Evolutionary conservation across 2,888 invertebrate genomes (phyloP).

Genomic region (Helleia helle): DNA sequence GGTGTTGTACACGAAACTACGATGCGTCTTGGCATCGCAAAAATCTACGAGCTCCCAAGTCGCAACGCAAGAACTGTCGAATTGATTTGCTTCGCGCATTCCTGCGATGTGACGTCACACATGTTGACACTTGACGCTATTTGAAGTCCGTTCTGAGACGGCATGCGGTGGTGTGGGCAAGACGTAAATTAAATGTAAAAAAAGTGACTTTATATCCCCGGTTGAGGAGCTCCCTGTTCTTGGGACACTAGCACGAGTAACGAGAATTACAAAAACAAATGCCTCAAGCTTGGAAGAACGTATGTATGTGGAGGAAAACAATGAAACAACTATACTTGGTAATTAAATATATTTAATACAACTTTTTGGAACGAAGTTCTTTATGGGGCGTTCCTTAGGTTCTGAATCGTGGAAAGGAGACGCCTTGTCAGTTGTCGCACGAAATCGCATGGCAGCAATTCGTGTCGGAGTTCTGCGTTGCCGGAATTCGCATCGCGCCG

Average conservation of each 20-base stretch:
- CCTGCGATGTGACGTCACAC: constrained; percentile 14
- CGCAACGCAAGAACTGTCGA: constrained; percentile 19
- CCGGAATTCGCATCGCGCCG: too few species aligned
- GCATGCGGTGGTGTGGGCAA: constrained; percentile 20
- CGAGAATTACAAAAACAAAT: constrained; percentile 24
- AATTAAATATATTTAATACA: constrained; percentile 8
- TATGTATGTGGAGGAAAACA: constrained; percentile 24
- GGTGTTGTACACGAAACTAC: constrained; percentile 14
- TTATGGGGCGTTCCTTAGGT: too few species aligned
- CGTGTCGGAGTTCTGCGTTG: too few species aligned
- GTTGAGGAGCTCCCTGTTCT: constrained; percentile 20
- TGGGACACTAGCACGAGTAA: constrained; percentile 25
- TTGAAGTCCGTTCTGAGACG: constrained; percentile 23
- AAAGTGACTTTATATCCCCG: constrained; percentile 17
- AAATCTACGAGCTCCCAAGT: constrained; percentile 20
- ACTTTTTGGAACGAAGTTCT: too few species aligned
- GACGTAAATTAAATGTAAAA: constrained; percentile 18
- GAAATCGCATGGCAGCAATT: too few species aligned
- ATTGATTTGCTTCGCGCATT: constrained; percentile 23
- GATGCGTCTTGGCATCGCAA: constrained; percentile 20
- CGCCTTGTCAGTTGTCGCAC: too few species aligned
- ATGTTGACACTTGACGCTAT: constrained; percentile 22
- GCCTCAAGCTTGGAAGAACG: constrained; percentile 21
- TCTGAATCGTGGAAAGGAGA: too few species aligned
- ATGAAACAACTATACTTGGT: constrained; percentile 23